Conservation (phyloP, 1,140 invertebrate species). For the Caenorhabditis brenneri region DNA sequence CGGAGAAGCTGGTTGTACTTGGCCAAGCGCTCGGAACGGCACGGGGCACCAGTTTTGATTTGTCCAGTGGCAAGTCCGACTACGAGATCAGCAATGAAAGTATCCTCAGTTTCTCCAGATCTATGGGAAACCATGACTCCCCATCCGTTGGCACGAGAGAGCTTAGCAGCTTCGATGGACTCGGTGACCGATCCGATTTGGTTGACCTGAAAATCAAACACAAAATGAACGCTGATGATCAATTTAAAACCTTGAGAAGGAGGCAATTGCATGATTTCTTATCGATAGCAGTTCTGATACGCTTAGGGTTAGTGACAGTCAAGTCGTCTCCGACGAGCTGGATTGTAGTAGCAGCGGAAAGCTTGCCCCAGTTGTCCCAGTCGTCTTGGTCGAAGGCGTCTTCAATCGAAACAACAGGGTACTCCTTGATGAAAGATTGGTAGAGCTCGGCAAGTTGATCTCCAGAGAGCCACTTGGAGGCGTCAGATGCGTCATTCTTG, state of each 20-base stretch:
- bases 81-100: constrained; percentile 96
- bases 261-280: constrained; percentile 97
- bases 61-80: constrained; percentile 94
- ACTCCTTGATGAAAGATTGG: constrained; percentile 87
- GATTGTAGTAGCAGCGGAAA: constrained; percentile 82
- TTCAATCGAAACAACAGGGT: constrained; percentile 96
- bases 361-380: constrained; percentile 87
- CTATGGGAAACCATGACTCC: constrained; percentile 97
- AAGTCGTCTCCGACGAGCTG: constrained; percentile 88
- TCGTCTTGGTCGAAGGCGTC: constrained; percentile 97
- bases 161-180: constrained; percentile 89
- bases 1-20: constrained; percentile 99
- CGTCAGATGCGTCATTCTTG: constrained; percentile 88
- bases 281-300: constrained; percentile 93
- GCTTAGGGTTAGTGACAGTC: constrained; percentile 90
- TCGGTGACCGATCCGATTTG: constrained; percentile 98
- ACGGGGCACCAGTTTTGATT: constrained; percentile 98
- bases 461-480: constrained; percentile 73
- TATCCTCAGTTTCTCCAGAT: constrained; percentile 98
- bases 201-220: constrained; percentile 79
- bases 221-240: no score
- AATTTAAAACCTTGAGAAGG: constrained; percentile 84
- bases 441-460: constrained; percentile 86
- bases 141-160: constrained; percentile 93
- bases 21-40: constrained; percentile 93